Percentiles rank a stretch among this genome's conserved stretches.
phyloP scores from a whole-genome alignment of 1,140 invertebrate genomes.

The Zaprionus taronus region DNA sequence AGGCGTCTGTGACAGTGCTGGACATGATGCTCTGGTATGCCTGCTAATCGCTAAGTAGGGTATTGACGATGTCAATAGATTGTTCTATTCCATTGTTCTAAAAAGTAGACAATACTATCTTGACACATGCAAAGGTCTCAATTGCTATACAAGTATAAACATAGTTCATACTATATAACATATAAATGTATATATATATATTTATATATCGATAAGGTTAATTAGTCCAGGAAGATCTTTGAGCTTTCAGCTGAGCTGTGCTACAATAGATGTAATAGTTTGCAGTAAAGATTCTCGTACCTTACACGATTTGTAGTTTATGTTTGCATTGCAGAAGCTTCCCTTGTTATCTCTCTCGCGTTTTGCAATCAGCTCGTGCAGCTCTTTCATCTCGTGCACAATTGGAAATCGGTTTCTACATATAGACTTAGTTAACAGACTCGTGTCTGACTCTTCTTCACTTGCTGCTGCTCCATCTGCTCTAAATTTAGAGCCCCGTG shows the following conservation, averaged over 20 bases:
- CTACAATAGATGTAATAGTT: too few relatives aligned
- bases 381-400: neutral
- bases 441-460: neutral
- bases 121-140: too few relatives aligned
- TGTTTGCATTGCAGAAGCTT: neutral
- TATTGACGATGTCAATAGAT: neutral
- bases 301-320: neutral
- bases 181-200: too few relatives aligned
- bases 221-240: too few relatives aligned
- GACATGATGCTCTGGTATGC: slow-evolving; percentile 19
- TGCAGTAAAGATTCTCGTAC: too few relatives aligned
- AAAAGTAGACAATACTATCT: neutral
- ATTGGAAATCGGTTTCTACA: slow-evolving; percentile 6
- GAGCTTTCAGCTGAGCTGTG: too few relatives aligned
- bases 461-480: neutral
- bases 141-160: too few relatives aligned
- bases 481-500: slow-evolving; percentile 11
- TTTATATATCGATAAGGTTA: too few relatives aligned
- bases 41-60: slow-evolving; percentile 9
- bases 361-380: neutral
- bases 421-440: slow-evolving; percentile 2
- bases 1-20: slow-evolving; percentile 13
- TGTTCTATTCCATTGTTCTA: neutral
- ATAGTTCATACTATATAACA: too few relatives aligned
- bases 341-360: neutral